These are phyloP conservation scores for Leistus spinibarbis DNA, from an alignment of 2,888 invertebrate species.

Conservation along the genomic window DNA sequence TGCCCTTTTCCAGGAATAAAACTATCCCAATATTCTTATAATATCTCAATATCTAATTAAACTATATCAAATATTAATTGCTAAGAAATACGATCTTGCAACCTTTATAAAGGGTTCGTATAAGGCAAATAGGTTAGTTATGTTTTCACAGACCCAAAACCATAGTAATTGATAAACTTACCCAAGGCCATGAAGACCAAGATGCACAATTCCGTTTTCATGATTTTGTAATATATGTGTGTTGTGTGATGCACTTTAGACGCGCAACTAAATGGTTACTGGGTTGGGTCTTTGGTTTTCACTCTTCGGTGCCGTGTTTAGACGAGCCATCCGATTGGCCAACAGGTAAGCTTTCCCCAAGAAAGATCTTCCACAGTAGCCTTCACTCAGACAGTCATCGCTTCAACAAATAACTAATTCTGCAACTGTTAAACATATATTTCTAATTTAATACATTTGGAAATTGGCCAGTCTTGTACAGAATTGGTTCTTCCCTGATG, in stretches of 20 bases:
- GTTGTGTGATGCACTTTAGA: conserved; percentile 9
- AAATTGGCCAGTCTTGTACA: no score
- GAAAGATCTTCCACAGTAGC: background rate
- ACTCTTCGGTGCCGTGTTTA: conserved; percentile 2
- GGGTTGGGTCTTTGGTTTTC: background rate
- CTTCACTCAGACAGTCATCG: background rate
- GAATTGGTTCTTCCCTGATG: no score
- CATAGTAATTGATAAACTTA: conserved; percentile 1
- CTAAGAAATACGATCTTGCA: no score
- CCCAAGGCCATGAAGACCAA: conserved; percentile 15
- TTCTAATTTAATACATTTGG: no score
- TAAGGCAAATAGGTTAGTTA: no score
- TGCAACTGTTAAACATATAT: background rate
- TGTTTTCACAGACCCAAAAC: background rate
- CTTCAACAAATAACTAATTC: background rate
- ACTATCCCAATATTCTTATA: no score
- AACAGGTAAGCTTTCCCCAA: conserved; percentile 15
- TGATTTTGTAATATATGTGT: background rate
- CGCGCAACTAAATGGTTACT: conserved; percentile 10
- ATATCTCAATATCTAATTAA: no score
- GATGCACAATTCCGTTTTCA: conserved; percentile 11
- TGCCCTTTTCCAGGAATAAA: no score
- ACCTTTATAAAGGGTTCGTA: no score
- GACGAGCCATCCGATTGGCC: background rate
- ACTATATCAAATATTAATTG: no score